A percentile compares a stretch with the other conserved stretches of the same genome.
Evolutionary conservation across 2,113 vertebrate genomes (phyloP).

Genomic region (Atrichornis clamosus): DNA sequence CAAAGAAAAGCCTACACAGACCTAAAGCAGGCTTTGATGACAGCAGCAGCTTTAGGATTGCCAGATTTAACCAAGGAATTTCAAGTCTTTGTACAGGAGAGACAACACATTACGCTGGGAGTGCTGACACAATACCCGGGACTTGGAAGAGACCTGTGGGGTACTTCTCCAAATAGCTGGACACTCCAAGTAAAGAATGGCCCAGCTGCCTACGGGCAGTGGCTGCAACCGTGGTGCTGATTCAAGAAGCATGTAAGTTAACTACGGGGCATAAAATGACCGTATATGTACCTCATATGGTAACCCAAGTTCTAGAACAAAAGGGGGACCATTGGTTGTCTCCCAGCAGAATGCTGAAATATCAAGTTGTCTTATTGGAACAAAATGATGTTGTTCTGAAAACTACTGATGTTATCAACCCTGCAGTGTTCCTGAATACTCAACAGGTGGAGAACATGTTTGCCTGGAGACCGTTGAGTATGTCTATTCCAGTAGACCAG

Average conservation of each 20-base stretch:
- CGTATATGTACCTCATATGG: background rate
- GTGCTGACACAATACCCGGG: background rate
- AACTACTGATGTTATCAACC: background rate
- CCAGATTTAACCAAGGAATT: background rate
- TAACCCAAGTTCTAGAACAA: background rate
- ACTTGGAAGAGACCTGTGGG: background rate
- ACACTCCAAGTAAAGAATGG: background rate
- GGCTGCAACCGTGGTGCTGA: background rate
- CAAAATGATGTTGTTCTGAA: background rate
- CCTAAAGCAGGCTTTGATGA: background rate
- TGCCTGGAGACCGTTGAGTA: background rate
- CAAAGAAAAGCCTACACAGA: background rate
- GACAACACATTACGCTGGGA: background rate
- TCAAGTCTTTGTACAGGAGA: background rate
- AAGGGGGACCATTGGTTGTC: no score
- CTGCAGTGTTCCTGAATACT: background rate
- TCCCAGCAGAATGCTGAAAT: background rate
- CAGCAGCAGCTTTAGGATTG: background rate
- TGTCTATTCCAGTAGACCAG: background rate
- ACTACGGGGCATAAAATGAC: background rate
- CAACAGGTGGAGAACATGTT: background rate
- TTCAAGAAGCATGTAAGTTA: background rate
- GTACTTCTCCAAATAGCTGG: background rate
- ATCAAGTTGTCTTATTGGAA: background rate
- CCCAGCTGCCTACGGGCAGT: background rate